phyloP scores from a whole-genome alignment of 2,113 vertebrate genomes.

The Nothocercus julius region DNA sequence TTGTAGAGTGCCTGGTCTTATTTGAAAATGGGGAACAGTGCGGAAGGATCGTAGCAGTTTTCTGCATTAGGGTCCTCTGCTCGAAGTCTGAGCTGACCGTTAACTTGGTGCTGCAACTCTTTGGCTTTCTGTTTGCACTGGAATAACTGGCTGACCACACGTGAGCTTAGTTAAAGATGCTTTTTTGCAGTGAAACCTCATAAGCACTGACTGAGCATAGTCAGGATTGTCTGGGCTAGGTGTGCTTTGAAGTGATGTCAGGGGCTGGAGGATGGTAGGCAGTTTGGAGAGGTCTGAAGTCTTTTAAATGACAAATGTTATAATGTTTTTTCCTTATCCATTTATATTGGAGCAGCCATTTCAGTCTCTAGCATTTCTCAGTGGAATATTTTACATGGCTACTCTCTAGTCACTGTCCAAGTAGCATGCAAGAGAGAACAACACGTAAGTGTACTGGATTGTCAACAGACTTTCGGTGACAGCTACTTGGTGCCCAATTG shows the following conservation, averaged over 20 bases:
- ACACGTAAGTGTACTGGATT: not conserved
- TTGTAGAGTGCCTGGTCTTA: not conserved
- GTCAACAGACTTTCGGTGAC: not conserved
- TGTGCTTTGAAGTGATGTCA: not conserved
- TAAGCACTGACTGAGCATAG: not conserved
- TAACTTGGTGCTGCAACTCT: not conserved
- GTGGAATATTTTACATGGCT: not conserved
- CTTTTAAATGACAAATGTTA: not conserved
- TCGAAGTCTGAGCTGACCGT: not conserved
- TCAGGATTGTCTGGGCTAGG: not conserved
- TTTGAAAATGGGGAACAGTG: not conserved
- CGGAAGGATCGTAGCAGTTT: not conserved
- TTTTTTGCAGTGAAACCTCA: not conserved
- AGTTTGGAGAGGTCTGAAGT: not conserved
- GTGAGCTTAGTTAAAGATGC: not conserved
- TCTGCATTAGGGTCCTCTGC: not conserved
- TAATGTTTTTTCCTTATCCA: not conserved
- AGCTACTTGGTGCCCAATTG: not conserved
- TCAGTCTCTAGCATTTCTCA: not conserved
- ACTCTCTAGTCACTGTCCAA: not conserved
- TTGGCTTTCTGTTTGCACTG: not conserved
- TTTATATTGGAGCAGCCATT: not conserved
- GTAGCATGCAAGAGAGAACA: not conserved
- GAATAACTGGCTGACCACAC: not conserved
- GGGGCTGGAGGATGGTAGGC: not conserved